Conservation (phyloP, 30 jellyfish, hydroid and myxozoan species). For the Pelagia noctiluca region DNA sequence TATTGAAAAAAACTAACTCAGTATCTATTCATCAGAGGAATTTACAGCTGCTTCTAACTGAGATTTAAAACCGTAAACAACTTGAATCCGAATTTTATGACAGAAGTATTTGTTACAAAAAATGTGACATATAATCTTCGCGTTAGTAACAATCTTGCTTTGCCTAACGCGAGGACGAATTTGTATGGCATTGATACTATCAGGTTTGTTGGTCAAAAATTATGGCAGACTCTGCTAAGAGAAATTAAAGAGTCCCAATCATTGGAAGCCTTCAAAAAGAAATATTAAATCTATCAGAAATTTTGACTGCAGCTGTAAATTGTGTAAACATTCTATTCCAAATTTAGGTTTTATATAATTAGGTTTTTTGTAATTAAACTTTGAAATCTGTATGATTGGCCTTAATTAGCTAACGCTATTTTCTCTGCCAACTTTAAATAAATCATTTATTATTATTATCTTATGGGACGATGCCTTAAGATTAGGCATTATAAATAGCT, state of each 20-base stretch:
- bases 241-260: constrained; percentile 10
- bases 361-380: too few relatives aligned
- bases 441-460: too few relatives aligned
- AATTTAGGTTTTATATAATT: too few relatives aligned
- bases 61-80: neutral
- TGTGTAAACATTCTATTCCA: too few relatives aligned
- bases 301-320: too few relatives aligned
- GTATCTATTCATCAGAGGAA: constrained; percentile 9
- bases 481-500: too few relatives aligned
- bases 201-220: constrained; percentile 32
- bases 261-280: constrained; percentile 15
- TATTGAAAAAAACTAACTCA: neutral
- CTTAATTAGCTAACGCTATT: too few relatives aligned
- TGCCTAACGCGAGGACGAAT: constrained; percentile 4
- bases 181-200: constrained; percentile 11
- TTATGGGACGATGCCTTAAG: too few relatives aligned
- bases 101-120: constrained; percentile 13
- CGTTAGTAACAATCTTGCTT: constrained; percentile 11
- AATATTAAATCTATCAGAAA: too few relatives aligned
- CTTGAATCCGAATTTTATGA: constrained; percentile 10
- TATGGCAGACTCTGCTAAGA: constrained; percentile 8
- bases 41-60: constrained; percentile 16
- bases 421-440: too few relatives aligned
- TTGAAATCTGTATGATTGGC: too few relatives aligned
- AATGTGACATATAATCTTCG: constrained; percentile 6